Evolutionary conservation across 2,888 invertebrate species (phyloP).

Genomic region (Epirrhoe tristata): DNA sequence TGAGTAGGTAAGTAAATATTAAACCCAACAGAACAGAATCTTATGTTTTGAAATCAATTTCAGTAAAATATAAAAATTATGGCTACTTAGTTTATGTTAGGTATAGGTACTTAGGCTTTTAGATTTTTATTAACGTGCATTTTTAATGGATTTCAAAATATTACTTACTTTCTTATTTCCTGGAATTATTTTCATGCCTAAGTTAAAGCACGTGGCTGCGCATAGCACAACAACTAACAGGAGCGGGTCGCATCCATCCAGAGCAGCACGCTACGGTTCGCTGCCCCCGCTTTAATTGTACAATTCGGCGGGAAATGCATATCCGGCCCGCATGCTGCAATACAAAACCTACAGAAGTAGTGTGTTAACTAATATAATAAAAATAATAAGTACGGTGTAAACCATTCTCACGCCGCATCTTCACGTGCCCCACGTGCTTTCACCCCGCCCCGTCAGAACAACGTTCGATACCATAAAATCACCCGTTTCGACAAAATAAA

Average conservation of each 20-base stretch:
- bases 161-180: no score
- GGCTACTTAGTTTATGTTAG: no score
- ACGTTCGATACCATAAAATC: slow-evolving; percentile 38
- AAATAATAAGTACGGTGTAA: neutral
- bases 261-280: slow-evolving; percentile 15
- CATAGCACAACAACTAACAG: slow-evolving; percentile 23
- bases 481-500: slow-evolving; percentile 56
- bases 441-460: slow-evolving; percentile 33
- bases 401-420: slow-evolving; percentile 36
- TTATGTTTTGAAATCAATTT: no score
- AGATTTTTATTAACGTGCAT: no score
- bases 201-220: slow-evolving; percentile 26
- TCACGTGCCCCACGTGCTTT: slow-evolving; percentile 45
- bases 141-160: no score
- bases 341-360: neutral
- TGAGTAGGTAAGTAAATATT: no score
- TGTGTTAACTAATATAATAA: neutral
- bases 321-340: slow-evolving; percentile 33
- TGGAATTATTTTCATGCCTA: no score
- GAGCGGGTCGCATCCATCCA: slow-evolving; percentile 19
- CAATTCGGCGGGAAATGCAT: slow-evolving; percentile 39
- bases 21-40: no score
- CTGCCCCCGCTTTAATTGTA: slow-evolving; percentile 5
- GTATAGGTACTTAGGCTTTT: no score
- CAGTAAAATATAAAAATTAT: no score